Conservation (phyloP, 2,113 vertebrate genomes). For the Lipophrys pholis region DNA sequence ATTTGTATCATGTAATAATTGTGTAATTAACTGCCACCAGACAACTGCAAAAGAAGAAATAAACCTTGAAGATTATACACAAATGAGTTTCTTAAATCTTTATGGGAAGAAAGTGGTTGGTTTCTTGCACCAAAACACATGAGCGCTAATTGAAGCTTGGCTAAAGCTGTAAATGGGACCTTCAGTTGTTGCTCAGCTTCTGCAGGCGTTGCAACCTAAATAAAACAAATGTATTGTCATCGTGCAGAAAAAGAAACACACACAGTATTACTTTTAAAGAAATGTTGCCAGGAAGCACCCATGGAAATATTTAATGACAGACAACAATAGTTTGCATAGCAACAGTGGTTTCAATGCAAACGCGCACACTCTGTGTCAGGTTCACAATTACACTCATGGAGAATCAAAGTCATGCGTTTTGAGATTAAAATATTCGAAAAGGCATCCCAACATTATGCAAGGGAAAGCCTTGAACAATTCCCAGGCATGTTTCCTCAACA, state of each 20-base stretch:
- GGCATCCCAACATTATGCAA: conserved; percentile 70
- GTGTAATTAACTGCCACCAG: conserved; percentile 87
- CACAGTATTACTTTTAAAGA: conserved; percentile 2
- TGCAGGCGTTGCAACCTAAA: conserved; percentile 8
- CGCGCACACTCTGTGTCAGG: conserved; percentile 28
- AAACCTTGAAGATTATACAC: conserved; percentile 84
- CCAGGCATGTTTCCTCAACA: conserved; percentile 86
- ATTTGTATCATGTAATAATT: conserved; percentile 87
- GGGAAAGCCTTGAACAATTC: conserved; percentile 87
- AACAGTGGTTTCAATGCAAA: conserved; percentile 54
- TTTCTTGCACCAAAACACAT: background rate
- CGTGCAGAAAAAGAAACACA: background rate
- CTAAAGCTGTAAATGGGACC: conserved; percentile 17
- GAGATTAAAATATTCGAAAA: conserved; percentile 72
- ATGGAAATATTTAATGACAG: conserved; percentile 37
- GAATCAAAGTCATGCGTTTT: conserved; percentile 61
- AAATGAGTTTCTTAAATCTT: conserved; percentile 43
- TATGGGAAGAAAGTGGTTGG: conserved; percentile 13
- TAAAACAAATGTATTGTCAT: background rate
- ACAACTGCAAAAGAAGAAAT: conserved; percentile 85
- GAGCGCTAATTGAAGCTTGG: background rate
- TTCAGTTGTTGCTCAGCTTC: conserved; percentile 11
- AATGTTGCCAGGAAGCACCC: conserved; percentile 20
- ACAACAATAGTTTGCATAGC: conserved; percentile 45
- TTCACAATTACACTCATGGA: conserved; percentile 42